A percentile compares a stretch with the other conserved stretches of the same genome.
phyloP scores from a whole-genome alignment of 1,140 invertebrate genomes.

The Diabrotica undecimpunctata region DNA sequence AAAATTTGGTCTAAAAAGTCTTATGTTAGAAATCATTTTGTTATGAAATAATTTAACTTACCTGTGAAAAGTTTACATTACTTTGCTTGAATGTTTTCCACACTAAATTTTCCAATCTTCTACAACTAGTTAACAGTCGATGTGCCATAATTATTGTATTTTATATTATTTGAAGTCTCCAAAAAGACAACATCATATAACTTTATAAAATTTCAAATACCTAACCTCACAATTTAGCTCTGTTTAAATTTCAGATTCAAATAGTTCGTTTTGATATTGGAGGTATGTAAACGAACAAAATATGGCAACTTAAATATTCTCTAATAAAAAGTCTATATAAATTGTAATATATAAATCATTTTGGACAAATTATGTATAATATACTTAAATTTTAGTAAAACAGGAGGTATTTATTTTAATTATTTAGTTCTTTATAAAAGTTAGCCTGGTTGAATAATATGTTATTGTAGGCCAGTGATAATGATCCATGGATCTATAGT shows the following conservation, averaged over 20 bases:
- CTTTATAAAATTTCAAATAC: conserved; percentile 3
- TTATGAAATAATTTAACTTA: conserved; percentile 30
- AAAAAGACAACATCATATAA: conserved; percentile 18
- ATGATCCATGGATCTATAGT: too few relatives aligned
- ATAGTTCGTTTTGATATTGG: too few relatives aligned
- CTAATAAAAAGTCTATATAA: too few relatives aligned
- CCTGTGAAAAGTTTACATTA: conserved; percentile 36
- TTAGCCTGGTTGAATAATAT: too few relatives aligned
- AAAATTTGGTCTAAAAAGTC: conserved; percentile 38
- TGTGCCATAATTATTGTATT: conserved; percentile 44
- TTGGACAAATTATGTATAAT: too few relatives aligned
- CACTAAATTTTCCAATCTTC: conserved; percentile 46
- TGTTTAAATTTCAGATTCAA: neutral
- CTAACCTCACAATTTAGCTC: neutral
- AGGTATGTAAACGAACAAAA: too few relatives aligned
- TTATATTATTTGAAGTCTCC: conserved; percentile 6
- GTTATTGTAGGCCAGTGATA: too few relatives aligned
- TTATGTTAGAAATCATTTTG: conserved; percentile 15
- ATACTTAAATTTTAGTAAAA: too few relatives aligned
- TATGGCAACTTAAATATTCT: too few relatives aligned
- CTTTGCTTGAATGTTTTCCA: conserved; percentile 41
- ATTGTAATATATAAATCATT: too few relatives aligned
- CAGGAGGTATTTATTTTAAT: too few relatives aligned
- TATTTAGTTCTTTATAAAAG: too few relatives aligned
- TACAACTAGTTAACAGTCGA: conserved; percentile 43